Evolutionary conservation across 2,113 vertebrate genomes (phyloP).

Genomic region (Scopus umbretta): DNA sequence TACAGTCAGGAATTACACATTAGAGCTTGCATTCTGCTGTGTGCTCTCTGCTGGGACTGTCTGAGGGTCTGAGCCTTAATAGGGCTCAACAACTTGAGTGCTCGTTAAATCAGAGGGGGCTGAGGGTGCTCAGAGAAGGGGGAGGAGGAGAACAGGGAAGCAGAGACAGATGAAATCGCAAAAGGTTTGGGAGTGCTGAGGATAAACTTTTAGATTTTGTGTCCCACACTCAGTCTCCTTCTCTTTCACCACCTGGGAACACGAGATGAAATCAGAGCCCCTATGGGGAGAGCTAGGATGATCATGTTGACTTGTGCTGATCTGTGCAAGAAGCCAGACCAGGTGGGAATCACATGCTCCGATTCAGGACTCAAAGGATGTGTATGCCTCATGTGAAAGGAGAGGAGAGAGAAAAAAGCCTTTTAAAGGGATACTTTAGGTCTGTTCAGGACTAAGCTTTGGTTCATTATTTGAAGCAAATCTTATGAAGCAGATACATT

Average conservation of each 20-base stretch:
- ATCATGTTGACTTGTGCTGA: rapidly evolving
- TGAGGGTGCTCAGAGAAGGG: not conserved
- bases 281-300: not conserved
- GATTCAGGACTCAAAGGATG: not conserved
- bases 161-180: not conserved
- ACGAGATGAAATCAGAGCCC: not conserved
- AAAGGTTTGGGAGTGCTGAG: not conserved
- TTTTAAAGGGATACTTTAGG: not conserved
- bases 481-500: not conserved
- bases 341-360: not conserved
- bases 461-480: not conserved
- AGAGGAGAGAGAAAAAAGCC: not conserved
- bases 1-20: not conserved
- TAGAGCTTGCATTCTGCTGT: not conserved
- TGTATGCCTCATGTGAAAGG: not conserved
- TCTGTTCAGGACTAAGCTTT: not conserved
- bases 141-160: not conserved
- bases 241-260: not conserved
- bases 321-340: not conserved
- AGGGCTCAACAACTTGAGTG: not conserved
- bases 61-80: not conserved
- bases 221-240: not conserved
- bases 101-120: not conserved
- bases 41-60: not conserved
- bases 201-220: not conserved